Conservation (phyloP, 1,140 invertebrate species). For the Leptinotarsa defecta region DNA sequence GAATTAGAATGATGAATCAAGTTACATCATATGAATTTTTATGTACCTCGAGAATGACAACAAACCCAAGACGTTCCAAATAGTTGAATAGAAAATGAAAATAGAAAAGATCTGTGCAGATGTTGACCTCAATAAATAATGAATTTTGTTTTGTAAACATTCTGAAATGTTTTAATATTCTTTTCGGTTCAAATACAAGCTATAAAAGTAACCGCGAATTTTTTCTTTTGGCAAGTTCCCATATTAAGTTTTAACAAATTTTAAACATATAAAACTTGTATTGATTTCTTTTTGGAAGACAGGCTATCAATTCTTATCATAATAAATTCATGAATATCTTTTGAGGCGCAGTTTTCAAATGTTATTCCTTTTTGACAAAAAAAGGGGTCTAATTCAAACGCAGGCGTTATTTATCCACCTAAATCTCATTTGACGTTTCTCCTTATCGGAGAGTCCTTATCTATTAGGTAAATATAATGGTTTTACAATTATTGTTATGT, state of each 20-base stretch:
- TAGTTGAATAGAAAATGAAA: not conserved
- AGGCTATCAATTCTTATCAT: too few species aligned
- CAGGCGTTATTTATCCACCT: too few species aligned
- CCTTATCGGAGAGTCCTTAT: too few species aligned
- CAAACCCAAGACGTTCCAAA: not conserved
- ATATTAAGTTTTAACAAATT: not conserved
- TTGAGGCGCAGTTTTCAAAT: too few species aligned
- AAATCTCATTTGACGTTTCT: too few species aligned
- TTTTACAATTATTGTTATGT: too few species aligned
- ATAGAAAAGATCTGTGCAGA: not conserved
- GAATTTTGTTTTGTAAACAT: not conserved
- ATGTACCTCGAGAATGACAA: not conserved
- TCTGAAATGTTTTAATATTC: slow-evolving; percentile 12
- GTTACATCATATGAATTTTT: not conserved
- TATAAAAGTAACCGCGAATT: not conserved
- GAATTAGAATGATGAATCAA: not conserved
- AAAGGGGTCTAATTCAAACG: too few species aligned
- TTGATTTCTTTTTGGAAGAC: too few species aligned
- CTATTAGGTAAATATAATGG: too few species aligned
- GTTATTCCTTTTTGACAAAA: too few species aligned
- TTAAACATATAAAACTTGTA: not conserved
- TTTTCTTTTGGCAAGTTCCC: not conserved
- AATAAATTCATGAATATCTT: too few species aligned
- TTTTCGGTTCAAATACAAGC: not conserved
- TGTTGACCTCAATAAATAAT: slow-evolving; percentile 13